phyloP scores from a whole-genome alignment of 2,797 vertebrate genomes.

The Gymnoscopelus braueri region DNA sequence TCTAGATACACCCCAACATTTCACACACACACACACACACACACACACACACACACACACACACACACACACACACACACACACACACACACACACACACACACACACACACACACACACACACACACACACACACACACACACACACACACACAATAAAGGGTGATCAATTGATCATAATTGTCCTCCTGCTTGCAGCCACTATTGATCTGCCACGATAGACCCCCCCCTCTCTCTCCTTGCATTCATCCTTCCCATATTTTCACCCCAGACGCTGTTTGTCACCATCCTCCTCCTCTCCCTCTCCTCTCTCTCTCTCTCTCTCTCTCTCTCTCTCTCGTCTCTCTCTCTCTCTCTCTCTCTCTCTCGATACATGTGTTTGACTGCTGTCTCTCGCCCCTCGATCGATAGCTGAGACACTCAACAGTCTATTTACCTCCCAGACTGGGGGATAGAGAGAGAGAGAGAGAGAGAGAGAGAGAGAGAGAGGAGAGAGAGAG shows the following conservation, averaged over 20 bases:
- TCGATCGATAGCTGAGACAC: constrained; percentile 69
- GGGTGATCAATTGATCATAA: constrained; percentile 60
- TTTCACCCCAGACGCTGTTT: neutral
- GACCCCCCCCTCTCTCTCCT: constrained; percentile 35
- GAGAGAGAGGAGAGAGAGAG: constrained; percentile 6
- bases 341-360: constrained; percentile 44
- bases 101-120: neutral
- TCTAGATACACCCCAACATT: too few relatives aligned
- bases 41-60: neutral
- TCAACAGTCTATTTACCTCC: constrained; percentile 66
- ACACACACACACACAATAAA: constrained; percentile 24
- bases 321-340: constrained; percentile 41
- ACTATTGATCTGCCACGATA: constrained; percentile 65
- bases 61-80: neutral
- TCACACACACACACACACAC: too few relatives aligned
- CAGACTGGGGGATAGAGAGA: neutral
- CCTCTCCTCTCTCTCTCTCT: constrained; percentile 35
- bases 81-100: constrained; percentile 7
- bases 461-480: neutral
- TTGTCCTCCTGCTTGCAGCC: constrained; percentile 64
- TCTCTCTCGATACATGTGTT: constrained; percentile 45
- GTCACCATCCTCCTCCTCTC: neutral
- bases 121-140: constrained; percentile 6
- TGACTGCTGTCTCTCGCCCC: constrained; percentile 65
- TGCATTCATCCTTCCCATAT: constrained; percentile 14